phyloP scores from a whole-genome alignment of 1,140 invertebrate species.

The Nymphalis io region DNA sequence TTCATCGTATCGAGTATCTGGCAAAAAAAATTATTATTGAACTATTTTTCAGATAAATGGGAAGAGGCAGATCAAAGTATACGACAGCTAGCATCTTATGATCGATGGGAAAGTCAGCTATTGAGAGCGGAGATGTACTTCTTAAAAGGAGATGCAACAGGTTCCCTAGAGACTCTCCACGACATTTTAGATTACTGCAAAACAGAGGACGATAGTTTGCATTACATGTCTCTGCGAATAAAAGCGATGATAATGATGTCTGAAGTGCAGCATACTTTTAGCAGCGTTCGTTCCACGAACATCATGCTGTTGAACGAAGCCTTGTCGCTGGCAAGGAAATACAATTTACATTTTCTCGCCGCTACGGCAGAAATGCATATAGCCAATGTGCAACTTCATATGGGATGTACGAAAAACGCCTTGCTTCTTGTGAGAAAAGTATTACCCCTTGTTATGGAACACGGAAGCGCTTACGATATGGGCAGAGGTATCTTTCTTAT shows the following conservation, averaged over 20 bases:
- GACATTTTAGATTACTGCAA: slow-evolving; percentile 81
- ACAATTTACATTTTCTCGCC: slow-evolving; percentile 88
- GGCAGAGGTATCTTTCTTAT: slow-evolving; percentile 79
- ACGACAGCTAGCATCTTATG: slow-evolving; percentile 86
- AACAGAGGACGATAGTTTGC: slow-evolving; percentile 75
- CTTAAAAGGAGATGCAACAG: slow-evolving; percentile 84
- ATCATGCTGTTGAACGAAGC: slow-evolving; percentile 86
- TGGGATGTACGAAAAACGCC: slow-evolving; percentile 88
- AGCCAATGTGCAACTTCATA: slow-evolving; percentile 86
- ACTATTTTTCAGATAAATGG: slow-evolving; percentile 83
- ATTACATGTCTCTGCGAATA: slow-evolving; percentile 83
- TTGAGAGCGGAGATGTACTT: slow-evolving; percentile 86
- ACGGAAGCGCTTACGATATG: slow-evolving; percentile 90
- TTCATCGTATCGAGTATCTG: no score
- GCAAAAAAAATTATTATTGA: neutral
- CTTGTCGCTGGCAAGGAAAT: slow-evolving; percentile 85
- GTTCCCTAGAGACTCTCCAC: slow-evolving; percentile 82
- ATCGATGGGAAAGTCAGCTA: slow-evolving; percentile 85
- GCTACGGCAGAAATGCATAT: slow-evolving; percentile 89
- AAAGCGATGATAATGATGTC: slow-evolving; percentile 86
- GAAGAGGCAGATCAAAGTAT: slow-evolving; percentile 88
- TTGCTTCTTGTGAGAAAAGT: slow-evolving; percentile 85
- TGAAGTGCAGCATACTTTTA: slow-evolving; percentile 85
- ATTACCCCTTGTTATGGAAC: slow-evolving; percentile 87
- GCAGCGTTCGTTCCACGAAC: slow-evolving; percentile 79